Base-by-base conservation (phyloP, 1,140 invertebrate species). In the Arion vulgaris region DNA sequence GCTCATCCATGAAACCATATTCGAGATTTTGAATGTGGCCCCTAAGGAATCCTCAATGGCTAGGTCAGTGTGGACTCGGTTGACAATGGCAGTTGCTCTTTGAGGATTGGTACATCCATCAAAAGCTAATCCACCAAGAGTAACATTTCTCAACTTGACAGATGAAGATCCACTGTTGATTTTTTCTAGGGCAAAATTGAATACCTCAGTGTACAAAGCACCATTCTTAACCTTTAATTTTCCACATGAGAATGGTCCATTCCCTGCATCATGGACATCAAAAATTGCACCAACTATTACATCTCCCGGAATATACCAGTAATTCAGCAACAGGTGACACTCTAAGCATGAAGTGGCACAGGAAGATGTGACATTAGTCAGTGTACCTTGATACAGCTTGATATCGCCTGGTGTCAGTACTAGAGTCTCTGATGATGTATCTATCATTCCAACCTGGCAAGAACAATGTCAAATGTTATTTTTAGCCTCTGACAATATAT, bases 61-160 rank as follows among this genome's bases (percentile, higher is more conserved):
- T 66, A 80, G 71, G 53, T 51, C 71, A 66, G 81, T 75, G 38
- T 75, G 71, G 7, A 91, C 84, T 28, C 85, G 86, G 57, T 86
- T 87, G 32, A 89, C 80, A 41, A 90, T 83, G 49, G 87, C 85
- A 26, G 81, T 85, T 26, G 87, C 85, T 73, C 89, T 81, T 19
- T 83, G 53, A 0, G 85, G 39, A 57, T 86, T 88, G 71, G 86
- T 86, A 57, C 90, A 91, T 26, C 89, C 89, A 84, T 91, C 90
- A 84, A 91, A 89, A 15, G 84, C 87, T 23, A 91, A 57, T 17
- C 86, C 88, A 0, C 96, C 96, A 45, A 96, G 91, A 19, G 90
- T 94, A 7, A 95, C 93, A 83, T 94, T 94, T 4, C 95, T 95
- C 0, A 88, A 89, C n/a, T 32, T 62, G 9, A 82, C 49, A 0